phyloP scores from a whole-genome alignment of 2,797 vertebrate genomes.

The Valencia hispanica region DNA sequence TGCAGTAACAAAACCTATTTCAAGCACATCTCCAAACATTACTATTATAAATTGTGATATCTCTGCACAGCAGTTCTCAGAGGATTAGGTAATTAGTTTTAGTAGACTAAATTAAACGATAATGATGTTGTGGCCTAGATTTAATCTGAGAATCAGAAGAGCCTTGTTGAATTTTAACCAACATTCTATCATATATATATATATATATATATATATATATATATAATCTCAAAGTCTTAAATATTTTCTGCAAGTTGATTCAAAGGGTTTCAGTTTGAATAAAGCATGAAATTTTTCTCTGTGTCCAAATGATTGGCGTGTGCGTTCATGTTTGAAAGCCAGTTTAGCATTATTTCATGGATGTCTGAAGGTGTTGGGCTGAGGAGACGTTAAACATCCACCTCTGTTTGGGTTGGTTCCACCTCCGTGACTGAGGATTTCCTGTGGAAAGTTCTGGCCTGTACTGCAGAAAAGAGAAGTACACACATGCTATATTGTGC shows the following conservation, averaged over 20 bases:
- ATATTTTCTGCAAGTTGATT: neutral
- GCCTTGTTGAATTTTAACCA: slow-evolving; percentile 2
- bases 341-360: slow-evolving; percentile 4
- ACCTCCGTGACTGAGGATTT: slow-evolving; percentile 54
- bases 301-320: neutral
- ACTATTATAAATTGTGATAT: neutral
- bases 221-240: too few relatives aligned
- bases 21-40: neutral
- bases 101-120: neutral
- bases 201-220: too few relatives aligned
- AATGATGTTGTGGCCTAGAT: neutral
- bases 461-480: slow-evolving; percentile 55
- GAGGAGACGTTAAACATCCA: slow-evolving; percentile 21
- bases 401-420: slow-evolving; percentile 36
- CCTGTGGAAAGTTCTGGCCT: slow-evolving; percentile 73
- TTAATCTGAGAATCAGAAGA: neutral
- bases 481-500: slow-evolving; percentile 50
- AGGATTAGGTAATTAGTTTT: neutral
- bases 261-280: neutral
- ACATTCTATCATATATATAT: too few relatives aligned
- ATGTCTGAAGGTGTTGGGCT: slow-evolving; percentile 9
- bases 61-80: neutral
- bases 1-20: neutral
- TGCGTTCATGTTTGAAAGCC: neutral
- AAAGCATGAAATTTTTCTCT: neutral